Evolutionary conservation across 2,797 vertebrate species (phyloP), one percentile per base, ranked within the genome.

Genomic region (Pseudochromis fuscus): DNA sequence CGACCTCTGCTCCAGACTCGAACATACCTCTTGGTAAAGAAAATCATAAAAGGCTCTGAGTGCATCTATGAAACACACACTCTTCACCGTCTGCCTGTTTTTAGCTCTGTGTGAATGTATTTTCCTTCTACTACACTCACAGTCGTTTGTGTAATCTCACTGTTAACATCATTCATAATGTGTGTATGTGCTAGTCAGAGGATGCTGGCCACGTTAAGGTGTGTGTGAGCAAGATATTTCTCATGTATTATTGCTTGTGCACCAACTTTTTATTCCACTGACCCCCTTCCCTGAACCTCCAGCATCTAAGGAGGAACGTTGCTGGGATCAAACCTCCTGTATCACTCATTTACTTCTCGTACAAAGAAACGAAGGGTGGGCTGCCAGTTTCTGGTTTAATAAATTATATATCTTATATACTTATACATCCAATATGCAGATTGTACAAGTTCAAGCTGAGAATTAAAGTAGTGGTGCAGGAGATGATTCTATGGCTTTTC

Each of bases 201-300:
- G 93, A 93, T 95, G 94, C 91, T 95, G 94, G 93, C 94, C 94
- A 87, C 93, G 94, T 88, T 95, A 93, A 95, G 94, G 94, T 95
- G 94, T 93, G 93, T 95, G 92, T 83, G 89, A 80, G 85, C 81
- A 79, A 83, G 50, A 80, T 61, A 62, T 56, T 84, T 70, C 59
- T 79, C 72, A 45, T 77, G 62, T 68, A 65, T 77, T 72, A 55
- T 45, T 82, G 87, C 87, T 86, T 73, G 76, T 60, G 52, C 79
- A 82, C 73, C 51, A n/a, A n/a, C 48, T 28, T 46, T 25, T 63
- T 24, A 57, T 79, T 63, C 21, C 12, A 60, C 51, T 59, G 7
- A 23, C 24, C 25, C 15, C 8, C 33, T 33, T 51, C 27, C 35
- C 70, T 37, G 35, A 67, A 42, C 64, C 44, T 56, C 33, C 63